Conservation (phyloP, 2,797 vertebrate species). For the Aplochiton taeniatus region DNA sequence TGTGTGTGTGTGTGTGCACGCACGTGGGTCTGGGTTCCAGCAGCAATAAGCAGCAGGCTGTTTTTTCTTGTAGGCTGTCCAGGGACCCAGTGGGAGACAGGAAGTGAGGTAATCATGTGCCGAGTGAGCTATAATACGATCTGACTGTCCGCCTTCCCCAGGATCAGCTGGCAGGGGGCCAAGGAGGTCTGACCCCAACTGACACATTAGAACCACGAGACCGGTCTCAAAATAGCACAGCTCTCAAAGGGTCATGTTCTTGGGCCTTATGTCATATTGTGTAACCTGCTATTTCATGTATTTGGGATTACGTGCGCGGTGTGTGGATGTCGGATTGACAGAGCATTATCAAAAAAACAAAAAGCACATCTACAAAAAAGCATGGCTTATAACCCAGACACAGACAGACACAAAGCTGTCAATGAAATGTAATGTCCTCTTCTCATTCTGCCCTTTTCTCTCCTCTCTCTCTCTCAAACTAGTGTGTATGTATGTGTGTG, state of each 20-base stretch:
- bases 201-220: no score
- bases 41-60: slow-evolving; percentile 44
- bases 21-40: slow-evolving; percentile 17
- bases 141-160: slow-evolving; percentile 25
- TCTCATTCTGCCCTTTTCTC: background rate
- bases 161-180: background rate
- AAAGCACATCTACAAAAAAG: slow-evolving; percentile 10
- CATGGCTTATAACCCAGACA: background rate
- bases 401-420: no score
- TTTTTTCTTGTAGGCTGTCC: slow-evolving; percentile 42
- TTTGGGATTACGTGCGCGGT: no score
- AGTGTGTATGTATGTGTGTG: no score
- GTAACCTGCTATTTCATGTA: no score
- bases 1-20: background rate
- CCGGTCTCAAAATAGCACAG: no score
- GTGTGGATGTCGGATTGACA: no score
- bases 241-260: no score
- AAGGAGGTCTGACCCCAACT: no score
- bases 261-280: no score
- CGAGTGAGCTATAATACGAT: slow-evolving; percentile 29
- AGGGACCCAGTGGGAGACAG: slow-evolving; percentile 36
- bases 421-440: background rate
- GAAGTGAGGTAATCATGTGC: slow-evolving; percentile 54
- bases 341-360: no score
- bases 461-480: background rate